Evolutionary conservation across 2,113 vertebrate species (phyloP).

Genomic region (Aegotheles bennettii): DNA sequence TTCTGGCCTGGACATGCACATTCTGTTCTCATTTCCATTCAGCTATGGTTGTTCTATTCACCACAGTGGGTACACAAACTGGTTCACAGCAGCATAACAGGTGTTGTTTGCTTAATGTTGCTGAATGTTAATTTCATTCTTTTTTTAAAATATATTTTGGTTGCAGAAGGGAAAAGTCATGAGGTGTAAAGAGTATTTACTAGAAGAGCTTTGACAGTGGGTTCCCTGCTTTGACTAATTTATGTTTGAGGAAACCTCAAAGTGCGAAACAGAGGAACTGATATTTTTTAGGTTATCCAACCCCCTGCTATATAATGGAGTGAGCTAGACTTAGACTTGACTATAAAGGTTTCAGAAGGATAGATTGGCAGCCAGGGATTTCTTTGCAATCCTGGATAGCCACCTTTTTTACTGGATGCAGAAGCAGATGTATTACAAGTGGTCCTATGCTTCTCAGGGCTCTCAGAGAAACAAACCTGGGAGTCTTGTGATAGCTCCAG

Average conservation of each 20-base stretch:
- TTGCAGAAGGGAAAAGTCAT: not conserved
- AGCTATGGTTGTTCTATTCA: not conserved
- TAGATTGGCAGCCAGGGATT: not conserved
- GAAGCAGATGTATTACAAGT: not conserved
- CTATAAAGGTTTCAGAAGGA: not conserved
- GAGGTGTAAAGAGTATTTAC: not conserved
- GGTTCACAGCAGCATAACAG: not conserved
- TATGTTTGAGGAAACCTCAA: not conserved
- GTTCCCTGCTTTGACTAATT: not conserved
- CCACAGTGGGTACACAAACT: not conserved
- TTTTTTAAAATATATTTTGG: not conserved
- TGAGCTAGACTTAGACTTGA: not conserved
- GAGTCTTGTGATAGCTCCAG: not conserved
- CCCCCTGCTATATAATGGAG: not conserved
- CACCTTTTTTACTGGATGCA: not conserved
- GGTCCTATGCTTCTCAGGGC: not conserved
- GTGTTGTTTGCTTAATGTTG: not conserved
- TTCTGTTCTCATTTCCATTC: not conserved
- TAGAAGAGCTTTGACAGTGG: not conserved
- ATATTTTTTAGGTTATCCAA: not conserved
- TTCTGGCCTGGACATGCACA: not conserved
- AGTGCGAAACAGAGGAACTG: not conserved
- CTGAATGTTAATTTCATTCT: not conserved
- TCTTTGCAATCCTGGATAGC: not conserved
- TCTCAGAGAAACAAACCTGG: not conserved